These are phyloP conservation scores for Oreocharis arfaki DNA, from an alignment of 2,113 vertebrate genomes.

Conservation along the genomic window DNA sequence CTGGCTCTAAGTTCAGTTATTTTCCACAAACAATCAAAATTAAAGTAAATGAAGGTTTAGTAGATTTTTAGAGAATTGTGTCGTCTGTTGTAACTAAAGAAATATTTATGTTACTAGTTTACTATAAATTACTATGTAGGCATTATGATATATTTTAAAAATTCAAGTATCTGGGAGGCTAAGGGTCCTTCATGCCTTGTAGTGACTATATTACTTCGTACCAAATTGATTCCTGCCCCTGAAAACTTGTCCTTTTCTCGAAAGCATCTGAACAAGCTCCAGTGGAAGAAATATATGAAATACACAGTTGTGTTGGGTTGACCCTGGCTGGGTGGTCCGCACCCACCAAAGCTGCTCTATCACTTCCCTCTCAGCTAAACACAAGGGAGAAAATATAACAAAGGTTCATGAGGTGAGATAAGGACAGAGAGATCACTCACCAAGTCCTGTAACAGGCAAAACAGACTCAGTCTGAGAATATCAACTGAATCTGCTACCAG, in stretches of 20 bases:
- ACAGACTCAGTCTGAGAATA: background rate
- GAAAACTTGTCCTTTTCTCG: background rate
- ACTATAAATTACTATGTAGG: background rate
- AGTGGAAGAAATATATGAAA: background rate
- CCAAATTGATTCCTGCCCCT: background rate
- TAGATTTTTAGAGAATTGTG: background rate
- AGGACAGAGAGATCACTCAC: background rate
- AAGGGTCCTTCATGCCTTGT: background rate
- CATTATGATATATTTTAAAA: background rate
- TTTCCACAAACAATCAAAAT: background rate
- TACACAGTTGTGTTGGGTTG: background rate
- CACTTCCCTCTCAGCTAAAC: background rate
- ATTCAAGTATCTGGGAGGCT: background rate
- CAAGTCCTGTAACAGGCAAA: background rate
- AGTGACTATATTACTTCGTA: background rate
- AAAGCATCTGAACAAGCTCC: background rate
- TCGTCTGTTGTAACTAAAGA: background rate
- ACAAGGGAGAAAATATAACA: background rate
- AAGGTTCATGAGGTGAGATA: background rate
- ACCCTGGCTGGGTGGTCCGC: background rate
- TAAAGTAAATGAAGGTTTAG: background rate
- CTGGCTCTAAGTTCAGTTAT: background rate
- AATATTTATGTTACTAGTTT: background rate
- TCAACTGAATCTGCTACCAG: background rate
- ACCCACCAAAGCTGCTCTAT: background rate